phyloP scores from a whole-genome alignment of 2,888 invertebrate species.

The Elmis aenea region DNA sequence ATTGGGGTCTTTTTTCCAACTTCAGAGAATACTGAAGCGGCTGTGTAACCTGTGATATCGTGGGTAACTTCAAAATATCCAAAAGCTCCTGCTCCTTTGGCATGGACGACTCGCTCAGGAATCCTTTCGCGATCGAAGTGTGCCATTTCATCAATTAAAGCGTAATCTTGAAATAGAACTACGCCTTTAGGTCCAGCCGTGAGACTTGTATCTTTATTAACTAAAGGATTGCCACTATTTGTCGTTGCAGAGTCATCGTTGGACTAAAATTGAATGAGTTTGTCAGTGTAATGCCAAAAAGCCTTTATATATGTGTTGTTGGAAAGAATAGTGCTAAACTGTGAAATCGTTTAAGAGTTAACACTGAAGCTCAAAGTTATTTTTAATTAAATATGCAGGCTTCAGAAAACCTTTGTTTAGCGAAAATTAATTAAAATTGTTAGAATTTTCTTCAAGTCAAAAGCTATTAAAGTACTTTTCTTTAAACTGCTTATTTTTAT shows the following conservation, averaged over 20 bases:
- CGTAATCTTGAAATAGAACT: constrained; percentile 76
- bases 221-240: constrained; percentile 76
- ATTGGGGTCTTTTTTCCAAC: constrained; percentile 78
- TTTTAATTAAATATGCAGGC: too few species aligned
- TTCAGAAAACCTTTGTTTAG: too few species aligned
- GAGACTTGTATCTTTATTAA: constrained; percentile 67
- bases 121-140: constrained; percentile 90
- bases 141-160: constrained; percentile 71
- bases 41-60: constrained; percentile 74
- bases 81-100: constrained; percentile 90
- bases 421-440: too few species aligned
- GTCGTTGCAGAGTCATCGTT: constrained; percentile 59
- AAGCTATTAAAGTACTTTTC: too few species aligned
- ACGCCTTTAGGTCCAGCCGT: constrained; percentile 88
- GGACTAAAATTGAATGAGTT: constrained; percentile 3
- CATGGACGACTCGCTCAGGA: constrained; percentile 94
- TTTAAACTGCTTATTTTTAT: too few species aligned
- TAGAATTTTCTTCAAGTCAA: too few species aligned
- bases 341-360: too few species aligned
- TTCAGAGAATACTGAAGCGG: constrained; percentile 70
- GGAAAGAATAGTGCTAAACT: too few species aligned
- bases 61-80: constrained; percentile 83
- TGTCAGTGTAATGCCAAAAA: too few species aligned
- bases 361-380: too few species aligned
- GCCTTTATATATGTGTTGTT: too few species aligned